A percentile compares a stretch with the other conserved stretches of the same genome.
Conservation (phyloP, 2,888 invertebrate species). For the Zygaena filipendulae region DNA sequence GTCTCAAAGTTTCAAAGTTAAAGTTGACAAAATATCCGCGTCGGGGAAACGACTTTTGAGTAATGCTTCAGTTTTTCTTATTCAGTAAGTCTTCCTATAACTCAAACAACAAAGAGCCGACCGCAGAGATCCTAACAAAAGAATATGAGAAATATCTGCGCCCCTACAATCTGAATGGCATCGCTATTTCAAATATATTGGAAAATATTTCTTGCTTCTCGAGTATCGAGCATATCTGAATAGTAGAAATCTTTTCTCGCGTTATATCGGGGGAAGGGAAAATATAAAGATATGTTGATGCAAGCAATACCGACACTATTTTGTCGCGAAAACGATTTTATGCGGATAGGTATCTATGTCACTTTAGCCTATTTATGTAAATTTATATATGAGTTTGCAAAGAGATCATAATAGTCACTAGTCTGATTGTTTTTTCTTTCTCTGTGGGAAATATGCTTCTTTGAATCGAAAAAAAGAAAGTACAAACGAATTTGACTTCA, state of each 20-base stretch:
- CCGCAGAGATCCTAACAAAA: slow-evolving; percentile 51
- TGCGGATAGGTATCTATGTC: too few species aligned
- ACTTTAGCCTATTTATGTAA: too few species aligned
- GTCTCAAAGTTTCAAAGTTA: slow-evolving; percentile 28
- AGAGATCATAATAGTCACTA: too few species aligned
- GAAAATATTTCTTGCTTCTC: slow-evolving; percentile 48
- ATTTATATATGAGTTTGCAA: too few species aligned
- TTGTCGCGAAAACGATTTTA: too few species aligned
- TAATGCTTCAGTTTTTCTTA: slow-evolving; percentile 48
- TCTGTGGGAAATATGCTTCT: too few species aligned
- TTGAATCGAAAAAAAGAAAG: too few species aligned
- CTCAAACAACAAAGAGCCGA: slow-evolving; percentile 53
- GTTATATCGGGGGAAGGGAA: slow-evolving; percentile 22
- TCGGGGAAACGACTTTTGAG: slow-evolving; percentile 36
- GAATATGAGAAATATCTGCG: slow-evolving; percentile 60
- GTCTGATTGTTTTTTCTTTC: too few species aligned
- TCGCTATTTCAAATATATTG: slow-evolving; percentile 48
- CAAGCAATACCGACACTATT: slow-evolving; percentile 14
- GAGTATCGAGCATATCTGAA: slow-evolving; percentile 29
- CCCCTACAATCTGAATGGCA: slow-evolving; percentile 47
- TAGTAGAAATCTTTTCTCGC: slow-evolving; percentile 23
- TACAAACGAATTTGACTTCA: too few species aligned
- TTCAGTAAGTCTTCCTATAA: slow-evolving; percentile 46
- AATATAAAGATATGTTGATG: slow-evolving; percentile 19
- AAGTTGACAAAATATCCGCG: slow-evolving; percentile 26